Percentiles rank a stretch among this genome's conserved stretches.
phyloP scores from a whole-genome alignment of 2,797 vertebrate species.

The Aphelocoma californica region DNA sequence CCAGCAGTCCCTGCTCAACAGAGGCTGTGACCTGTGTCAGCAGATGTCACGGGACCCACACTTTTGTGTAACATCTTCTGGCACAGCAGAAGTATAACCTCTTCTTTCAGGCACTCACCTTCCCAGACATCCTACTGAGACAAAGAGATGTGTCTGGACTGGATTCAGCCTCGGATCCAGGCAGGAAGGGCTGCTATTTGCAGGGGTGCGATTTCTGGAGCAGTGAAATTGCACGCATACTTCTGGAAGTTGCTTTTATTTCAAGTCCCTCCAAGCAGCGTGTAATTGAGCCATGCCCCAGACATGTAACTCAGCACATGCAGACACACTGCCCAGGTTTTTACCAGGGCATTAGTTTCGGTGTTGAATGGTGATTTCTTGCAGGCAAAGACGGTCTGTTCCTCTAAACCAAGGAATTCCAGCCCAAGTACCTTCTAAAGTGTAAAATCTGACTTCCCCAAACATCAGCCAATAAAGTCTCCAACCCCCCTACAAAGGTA shows the following conservation, averaged over 20 bases:
- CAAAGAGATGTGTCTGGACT: background rate
- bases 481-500: background rate
- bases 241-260: background rate
- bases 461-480: background rate
- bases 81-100: background rate
- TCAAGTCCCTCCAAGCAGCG: background rate
- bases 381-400: background rate
- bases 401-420: background rate
- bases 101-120: background rate
- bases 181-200: background rate
- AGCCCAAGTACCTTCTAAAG: background rate
- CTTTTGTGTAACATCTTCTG: background rate
- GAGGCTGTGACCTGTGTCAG: background rate
- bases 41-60: accelerated
- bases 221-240: background rate
- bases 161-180: background rate
- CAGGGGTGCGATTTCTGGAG: background rate
- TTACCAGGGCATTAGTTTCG: background rate
- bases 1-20: background rate
- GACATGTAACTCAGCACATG: background rate
- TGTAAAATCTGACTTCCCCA: background rate
- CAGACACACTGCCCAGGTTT: background rate
- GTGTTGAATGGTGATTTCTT: background rate
- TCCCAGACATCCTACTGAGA: background rate
- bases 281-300: background rate